These are phyloP conservation scores for Polyergus mexicanus DNA, from an alignment of 1,140 invertebrate genomes.

Conservation along the genomic window DNA sequence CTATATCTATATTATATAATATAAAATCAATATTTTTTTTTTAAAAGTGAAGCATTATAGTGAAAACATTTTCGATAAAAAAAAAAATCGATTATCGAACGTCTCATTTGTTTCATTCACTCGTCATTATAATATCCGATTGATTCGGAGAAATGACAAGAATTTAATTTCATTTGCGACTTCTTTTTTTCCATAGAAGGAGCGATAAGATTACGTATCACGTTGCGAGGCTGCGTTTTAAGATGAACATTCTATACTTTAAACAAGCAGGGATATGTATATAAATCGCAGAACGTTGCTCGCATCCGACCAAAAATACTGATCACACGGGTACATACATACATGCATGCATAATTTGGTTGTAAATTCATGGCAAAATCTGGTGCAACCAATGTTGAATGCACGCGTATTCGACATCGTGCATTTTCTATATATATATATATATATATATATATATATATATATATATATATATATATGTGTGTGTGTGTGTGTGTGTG, in stretches of 20 bases:
- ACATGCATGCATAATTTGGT: neutral
- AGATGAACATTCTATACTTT: constrained; percentile 6
- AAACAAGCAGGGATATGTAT: neutral
- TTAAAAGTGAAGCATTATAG: neutral
- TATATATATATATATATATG: too few species aligned
- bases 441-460: too few species aligned
- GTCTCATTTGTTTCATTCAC: neutral
- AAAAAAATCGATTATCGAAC: neutral
- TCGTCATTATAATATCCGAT: neutral
- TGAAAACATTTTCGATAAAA: constrained; percentile 9
- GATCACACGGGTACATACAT: neutral
- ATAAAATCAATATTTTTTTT: neutral
- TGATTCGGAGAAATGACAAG: neutral
- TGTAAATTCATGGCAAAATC: neutral
- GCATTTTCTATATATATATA: neutral
- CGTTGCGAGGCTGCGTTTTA: constrained; percentile 11
- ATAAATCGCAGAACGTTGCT: neutral
- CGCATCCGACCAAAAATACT: neutral
- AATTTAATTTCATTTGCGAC: neutral
- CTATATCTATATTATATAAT: too few species aligned
- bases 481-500: too few species aligned
- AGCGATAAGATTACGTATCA: neutral
- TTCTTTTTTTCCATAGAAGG: neutral
- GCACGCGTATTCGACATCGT: neutral
- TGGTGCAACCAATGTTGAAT: neutral